Evolutionary conservation across 2,113 vertebrate species (phyloP).

Genomic region (Scopus umbretta): DNA sequence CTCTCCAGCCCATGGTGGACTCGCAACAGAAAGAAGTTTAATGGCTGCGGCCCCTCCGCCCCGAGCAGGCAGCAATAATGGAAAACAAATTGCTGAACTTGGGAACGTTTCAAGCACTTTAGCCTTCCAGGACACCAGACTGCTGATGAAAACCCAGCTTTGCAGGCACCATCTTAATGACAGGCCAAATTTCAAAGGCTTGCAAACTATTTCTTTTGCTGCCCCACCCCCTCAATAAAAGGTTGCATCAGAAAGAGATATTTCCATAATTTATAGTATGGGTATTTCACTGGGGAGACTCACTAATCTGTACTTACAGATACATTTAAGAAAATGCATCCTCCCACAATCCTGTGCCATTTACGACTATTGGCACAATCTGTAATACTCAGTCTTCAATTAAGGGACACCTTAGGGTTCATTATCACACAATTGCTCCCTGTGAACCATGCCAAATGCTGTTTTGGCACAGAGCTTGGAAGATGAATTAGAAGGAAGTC

Average conservation of each 20-base stretch:
- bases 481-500: slow-evolving; percentile 86
- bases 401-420: slow-evolving; percentile 90
- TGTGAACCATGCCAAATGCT: slow-evolving; percentile 88
- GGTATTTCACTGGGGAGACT: slow-evolving; percentile 79
- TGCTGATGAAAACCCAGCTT: slow-evolving; percentile 66
- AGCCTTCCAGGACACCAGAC: slow-evolving; percentile 67
- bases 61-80: slow-evolving; percentile 64
- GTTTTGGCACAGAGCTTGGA: slow-evolving; percentile 84
- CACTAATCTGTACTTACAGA: slow-evolving; percentile 88
- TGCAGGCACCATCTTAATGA: slow-evolving; percentile 76
- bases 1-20: not conserved
- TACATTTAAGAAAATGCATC: slow-evolving; percentile 89
- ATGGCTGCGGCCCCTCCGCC: accelerated
- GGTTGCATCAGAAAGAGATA: slow-evolving; percentile 77
- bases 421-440: slow-evolving; percentile 88
- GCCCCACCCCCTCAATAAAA: slow-evolving; percentile 69
- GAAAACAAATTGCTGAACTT: slow-evolving; percentile 65
- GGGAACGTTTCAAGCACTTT: slow-evolving; percentile 71
- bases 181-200: slow-evolving; percentile 71
- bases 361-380: slow-evolving; percentile 83
- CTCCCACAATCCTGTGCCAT: slow-evolving; percentile 80
- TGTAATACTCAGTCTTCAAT: slow-evolving; percentile 86
- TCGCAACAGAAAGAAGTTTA: not conserved
- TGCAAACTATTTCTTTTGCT: slow-evolving; percentile 65
- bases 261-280: slow-evolving; percentile 84